phyloP scores from a whole-genome alignment of 2,113 vertebrate species.

The Esox niger region DNA sequence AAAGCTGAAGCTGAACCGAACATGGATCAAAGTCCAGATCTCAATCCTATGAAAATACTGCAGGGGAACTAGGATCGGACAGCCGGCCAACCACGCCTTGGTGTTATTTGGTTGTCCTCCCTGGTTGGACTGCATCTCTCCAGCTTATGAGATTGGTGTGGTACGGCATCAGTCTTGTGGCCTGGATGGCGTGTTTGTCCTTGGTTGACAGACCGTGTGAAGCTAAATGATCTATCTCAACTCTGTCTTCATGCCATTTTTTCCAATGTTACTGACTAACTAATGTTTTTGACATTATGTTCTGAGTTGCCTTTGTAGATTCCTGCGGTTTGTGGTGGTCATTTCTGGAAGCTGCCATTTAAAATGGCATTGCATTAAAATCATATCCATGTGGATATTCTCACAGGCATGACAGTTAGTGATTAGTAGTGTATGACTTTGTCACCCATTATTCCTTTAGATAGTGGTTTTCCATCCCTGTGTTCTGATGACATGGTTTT shows the following conservation, averaged over 20 bases:
- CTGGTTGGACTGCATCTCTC: too few species aligned
- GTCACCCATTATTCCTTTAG: neutral
- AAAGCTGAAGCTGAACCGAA: too few species aligned
- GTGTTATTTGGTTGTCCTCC: too few species aligned
- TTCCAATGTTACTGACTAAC: slow-evolving; percentile 43
- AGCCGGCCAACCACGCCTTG: too few species aligned
- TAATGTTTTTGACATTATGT: slow-evolving; percentile 48
- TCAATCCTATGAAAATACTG: too few species aligned
- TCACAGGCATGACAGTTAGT: neutral
- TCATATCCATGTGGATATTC: neutral
- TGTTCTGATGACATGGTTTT: neutral
- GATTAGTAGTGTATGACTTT: neutral
- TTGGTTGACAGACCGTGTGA: too few species aligned
- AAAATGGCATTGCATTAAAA: neutral
- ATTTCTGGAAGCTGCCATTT: neutral
- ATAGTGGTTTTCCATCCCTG: neutral
- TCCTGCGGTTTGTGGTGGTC: neutral
- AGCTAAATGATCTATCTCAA: slow-evolving; percentile 57
- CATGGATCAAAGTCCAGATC: too few species aligned
- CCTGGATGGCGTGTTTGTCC: too few species aligned
- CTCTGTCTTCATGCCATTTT: slow-evolving; percentile 59
- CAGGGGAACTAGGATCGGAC: too few species aligned
- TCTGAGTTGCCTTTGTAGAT: slow-evolving; percentile 24
- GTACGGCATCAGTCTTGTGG: too few species aligned
- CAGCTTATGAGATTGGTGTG: too few species aligned